These are phyloP conservation scores for Atherinosoma microstoma DNA, from an alignment of 2,797 vertebrate genomes.

Conservation along the genomic window DNA sequence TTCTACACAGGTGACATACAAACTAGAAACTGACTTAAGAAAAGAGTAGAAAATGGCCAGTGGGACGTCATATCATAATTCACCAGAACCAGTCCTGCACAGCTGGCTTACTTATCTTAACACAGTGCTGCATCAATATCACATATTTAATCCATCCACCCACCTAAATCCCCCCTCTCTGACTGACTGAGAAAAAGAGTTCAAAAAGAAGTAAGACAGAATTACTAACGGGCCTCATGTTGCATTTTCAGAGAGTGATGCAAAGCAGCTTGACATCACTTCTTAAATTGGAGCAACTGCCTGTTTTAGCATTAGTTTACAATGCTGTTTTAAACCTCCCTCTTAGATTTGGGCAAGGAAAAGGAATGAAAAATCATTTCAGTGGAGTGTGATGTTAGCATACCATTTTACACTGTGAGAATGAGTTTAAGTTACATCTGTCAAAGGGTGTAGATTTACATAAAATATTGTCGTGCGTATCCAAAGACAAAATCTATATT, in stretches of 20 bases:
- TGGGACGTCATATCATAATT: background rate
- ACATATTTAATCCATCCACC: conserved; percentile 50
- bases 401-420: background rate
- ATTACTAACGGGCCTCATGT: conserved; percentile 33
- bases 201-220: conserved; percentile 42
- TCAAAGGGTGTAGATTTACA: conserved; percentile 8
- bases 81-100: background rate
- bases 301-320: conserved; percentile 35
- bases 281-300: conserved; percentile 44
- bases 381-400: background rate
- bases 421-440: background rate
- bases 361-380: background rate
- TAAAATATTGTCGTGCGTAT: conserved; percentile 15
- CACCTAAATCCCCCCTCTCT: conserved; percentile 38
- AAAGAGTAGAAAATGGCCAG: background rate
- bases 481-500: conserved; percentile 14
- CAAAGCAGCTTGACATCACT: conserved; percentile 57
- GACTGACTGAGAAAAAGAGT: conserved; percentile 34
- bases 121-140: conserved; percentile 29
- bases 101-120: conserved; percentile 32
- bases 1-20: background rate
- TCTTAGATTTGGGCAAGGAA: background rate
- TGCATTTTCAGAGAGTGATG: conserved; percentile 43
- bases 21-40: background rate
- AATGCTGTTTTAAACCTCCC: background rate